Evolutionary conservation across 2,113 vertebrate species (phyloP).

Genomic region (Gasterosteus nipponicus): DNA sequence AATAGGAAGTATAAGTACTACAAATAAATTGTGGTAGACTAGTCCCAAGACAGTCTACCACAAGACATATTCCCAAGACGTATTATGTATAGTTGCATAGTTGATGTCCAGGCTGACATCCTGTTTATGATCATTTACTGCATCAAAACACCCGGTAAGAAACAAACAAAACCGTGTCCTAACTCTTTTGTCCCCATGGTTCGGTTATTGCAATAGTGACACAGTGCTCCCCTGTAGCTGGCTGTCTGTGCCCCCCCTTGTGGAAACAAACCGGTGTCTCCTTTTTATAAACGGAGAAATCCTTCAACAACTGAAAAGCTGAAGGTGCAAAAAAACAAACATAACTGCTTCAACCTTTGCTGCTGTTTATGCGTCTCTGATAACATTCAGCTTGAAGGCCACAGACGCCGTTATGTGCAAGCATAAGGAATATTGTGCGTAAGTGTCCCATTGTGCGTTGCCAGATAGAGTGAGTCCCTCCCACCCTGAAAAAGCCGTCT

Average conservation of each 20-base stretch:
- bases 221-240: background rate
- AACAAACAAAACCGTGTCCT: background rate
- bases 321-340: background rate
- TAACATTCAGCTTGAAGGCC: slow-evolving; percentile 37
- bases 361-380: slow-evolving; percentile 24
- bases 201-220: slow-evolving; percentile 8
- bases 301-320: slow-evolving; percentile 16
- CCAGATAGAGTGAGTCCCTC: slow-evolving; percentile 61
- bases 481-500: slow-evolving; percentile 47
- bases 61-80: background rate
- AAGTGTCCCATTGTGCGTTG: slow-evolving; percentile 46
- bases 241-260: background rate
- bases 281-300: background rate
- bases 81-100: background rate
- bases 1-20: background rate
- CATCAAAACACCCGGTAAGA: background rate
- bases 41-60: background rate
- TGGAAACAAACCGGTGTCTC: slow-evolving; percentile 13
- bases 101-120: background rate
- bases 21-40: background rate
- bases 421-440: slow-evolving; percentile 20
- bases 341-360: slow-evolving; percentile 21
- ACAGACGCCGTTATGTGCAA: slow-evolving; percentile 5
- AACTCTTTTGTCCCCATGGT: background rate
- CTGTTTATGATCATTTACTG: background rate